Conservation (phyloP, 1,140 invertebrate genomes). For the Eurosta solidaginis region DNA sequence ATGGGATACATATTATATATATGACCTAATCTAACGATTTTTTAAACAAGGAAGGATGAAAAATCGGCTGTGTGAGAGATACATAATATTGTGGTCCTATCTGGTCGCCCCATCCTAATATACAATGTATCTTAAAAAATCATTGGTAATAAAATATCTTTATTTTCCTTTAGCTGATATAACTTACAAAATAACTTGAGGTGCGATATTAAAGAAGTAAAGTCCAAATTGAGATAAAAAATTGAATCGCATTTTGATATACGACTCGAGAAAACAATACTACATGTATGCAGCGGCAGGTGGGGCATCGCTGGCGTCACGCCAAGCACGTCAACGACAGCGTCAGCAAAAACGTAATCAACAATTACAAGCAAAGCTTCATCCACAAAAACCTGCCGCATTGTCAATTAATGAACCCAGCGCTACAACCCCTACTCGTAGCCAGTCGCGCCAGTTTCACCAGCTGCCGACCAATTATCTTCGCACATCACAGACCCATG, state of each 20-base stretch:
- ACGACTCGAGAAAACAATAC: not conserved
- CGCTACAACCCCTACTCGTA: constrained; percentile 53
- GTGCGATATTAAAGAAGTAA: not conserved
- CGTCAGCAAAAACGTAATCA: constrained; percentile 61
- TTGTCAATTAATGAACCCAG: constrained; percentile 51
- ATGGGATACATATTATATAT: no score
- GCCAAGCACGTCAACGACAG: constrained; percentile 66
- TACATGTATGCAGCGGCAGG: constrained; percentile 77
- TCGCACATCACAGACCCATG: constrained; percentile 51
- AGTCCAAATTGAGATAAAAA: not conserved
- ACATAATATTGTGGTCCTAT: no score
- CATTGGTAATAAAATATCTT: no score
- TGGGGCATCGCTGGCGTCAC: constrained; percentile 72
- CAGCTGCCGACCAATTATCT: constrained; percentile 62
- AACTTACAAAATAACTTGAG: not conserved
- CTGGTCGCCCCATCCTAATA: no score
- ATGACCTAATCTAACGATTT: no score
- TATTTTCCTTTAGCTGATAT: no score
- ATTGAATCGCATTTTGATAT: not conserved
- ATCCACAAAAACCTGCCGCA: constrained; percentile 59
- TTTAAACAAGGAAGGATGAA: no score
- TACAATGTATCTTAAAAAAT: no score
- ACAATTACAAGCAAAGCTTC: constrained; percentile 60
- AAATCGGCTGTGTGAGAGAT: no score
- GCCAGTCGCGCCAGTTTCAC: constrained; percentile 63